Evolutionary conservation across 1,140 invertebrate genomes (phyloP).

Genomic region (Zaprionus davidi): DNA sequence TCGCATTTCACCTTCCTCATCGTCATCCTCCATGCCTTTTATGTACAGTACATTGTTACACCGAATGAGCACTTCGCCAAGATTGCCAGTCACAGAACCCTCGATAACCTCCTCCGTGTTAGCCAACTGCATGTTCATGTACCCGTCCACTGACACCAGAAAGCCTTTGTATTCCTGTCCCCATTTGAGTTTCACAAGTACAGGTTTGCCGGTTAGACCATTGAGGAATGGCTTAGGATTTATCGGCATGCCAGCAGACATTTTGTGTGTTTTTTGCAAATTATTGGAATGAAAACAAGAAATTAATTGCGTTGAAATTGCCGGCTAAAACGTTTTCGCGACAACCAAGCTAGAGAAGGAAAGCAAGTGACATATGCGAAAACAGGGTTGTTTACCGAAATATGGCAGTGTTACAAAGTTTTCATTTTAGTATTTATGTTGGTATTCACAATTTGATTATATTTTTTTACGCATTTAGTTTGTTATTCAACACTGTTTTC

Average conservation of each 20-base stretch:
- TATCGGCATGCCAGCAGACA: slow-evolving; percentile 95
- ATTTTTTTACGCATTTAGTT: not conserved
- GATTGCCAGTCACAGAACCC: slow-evolving; percentile 94
- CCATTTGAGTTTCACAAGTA: slow-evolving; percentile 99
- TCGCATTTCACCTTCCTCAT: slow-evolving; percentile 98
- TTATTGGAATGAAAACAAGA: slow-evolving; percentile 39
- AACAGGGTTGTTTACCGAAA: slow-evolving; percentile 9
- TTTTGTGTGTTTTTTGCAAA: slow-evolving; percentile 73
- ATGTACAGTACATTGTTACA: slow-evolving; percentile 99
- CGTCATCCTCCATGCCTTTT: slow-evolving; percentile 97
- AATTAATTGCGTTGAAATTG: slow-evolving; percentile 31
- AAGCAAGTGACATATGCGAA: slow-evolving; percentile 19
- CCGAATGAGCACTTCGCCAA: slow-evolving; percentile 98
- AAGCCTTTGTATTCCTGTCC: slow-evolving; percentile 99
- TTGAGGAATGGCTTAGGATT: slow-evolving; percentile 99
- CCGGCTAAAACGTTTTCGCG: slow-evolving; percentile 67
- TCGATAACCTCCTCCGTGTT: slow-evolving; percentile 99
- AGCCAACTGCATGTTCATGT: slow-evolving; percentile 99
- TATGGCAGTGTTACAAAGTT: slow-evolving; percentile 31
- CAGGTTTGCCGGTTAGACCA: slow-evolving; percentile 97
- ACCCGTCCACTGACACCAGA: slow-evolving; percentile 98
- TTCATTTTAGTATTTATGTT: not conserved
- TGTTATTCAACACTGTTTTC: slow-evolving; percentile 5
- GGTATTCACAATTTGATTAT: not conserved
- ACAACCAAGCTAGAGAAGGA: slow-evolving; percentile 41